Evolutionary conservation across 2,797 vertebrate species (phyloP), one percentile per base, ranked within the genome.

Genomic region (Brachyrhaphis roseni): DNA sequence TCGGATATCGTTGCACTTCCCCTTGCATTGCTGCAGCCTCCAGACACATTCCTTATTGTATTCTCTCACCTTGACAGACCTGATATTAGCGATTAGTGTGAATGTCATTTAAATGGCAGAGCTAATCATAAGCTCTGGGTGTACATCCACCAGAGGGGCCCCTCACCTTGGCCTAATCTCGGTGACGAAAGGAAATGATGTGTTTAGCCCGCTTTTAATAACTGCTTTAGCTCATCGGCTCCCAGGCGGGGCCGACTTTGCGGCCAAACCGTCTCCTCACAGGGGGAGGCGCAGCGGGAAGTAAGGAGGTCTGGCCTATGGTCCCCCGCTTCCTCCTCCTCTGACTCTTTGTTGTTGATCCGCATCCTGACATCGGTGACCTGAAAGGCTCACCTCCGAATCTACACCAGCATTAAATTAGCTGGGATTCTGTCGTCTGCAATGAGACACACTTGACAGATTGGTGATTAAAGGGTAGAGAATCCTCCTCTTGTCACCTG

Each of bases 91-190:
- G 90, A 94, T 94, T 92, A 94, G 92, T 90, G 87, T 93, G 94
- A 95, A 95, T 95, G 94, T 94, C 93, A 93, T 95, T 95, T 93
- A 95, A 94, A 94, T 93, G 93, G 94, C 92, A 93, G 87, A 91
- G 92, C 91, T 95, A 94, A 95, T 94, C 92, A 94, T 86, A 92
- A 87, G 81, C 93, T 82, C 84, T 78, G 81, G 85, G 83, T 90
- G 84, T 82, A 85, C 86, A 86, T 84, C 84, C 86, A 94, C 92
- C 93, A 89, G 86, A 91, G 93, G 93, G 93, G 87, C 81, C 85
- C 90, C 85, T 87, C 89, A 84, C 88, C 86, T 84, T 79, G 88
- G 89, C 84, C 85, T 91, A 92, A 92, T 93, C 93, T 89, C 81
- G 79, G 72, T 86, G 86, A 90, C 91, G 93, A 90, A 70, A 91